Evolutionary conservation across 2,113 vertebrate species (phyloP), one percentile per base, ranked within the genome.

Genomic region (Oostethus manadensis): DNA sequence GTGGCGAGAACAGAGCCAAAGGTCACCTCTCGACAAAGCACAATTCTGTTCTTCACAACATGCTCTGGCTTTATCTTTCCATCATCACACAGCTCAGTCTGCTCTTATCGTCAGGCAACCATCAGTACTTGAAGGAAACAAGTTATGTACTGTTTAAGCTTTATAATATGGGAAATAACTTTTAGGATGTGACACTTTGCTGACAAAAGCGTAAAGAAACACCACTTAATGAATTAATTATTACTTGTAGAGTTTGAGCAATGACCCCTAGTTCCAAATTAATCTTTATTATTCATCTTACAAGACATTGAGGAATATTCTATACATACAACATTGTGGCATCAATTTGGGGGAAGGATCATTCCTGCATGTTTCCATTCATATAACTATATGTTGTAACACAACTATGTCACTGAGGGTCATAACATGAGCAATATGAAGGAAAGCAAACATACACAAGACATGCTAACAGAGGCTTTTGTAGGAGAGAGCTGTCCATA

Each of bases 1-100:
- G 63, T 64, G 60, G 70, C 23, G 56, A 66, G 68, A 51, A 20
- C 23, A 43, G 60, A 60, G 56, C 69, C 62, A 77, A 68, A 56
- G 64, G 72, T 55, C 69, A 73, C 65, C 58, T 61, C 62, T 42
- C 14, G 17, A 69, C 71, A 83, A 76, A 65, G 57, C 43, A 50
- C 46, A 5, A 20, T 54, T 77, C 64, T 66, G 59, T 64, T 60
- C 50, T 23, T 55, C 43, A 38, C 54, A 66, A 26, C 60, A 62
- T 6, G 11, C 46, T 58, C 49, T 42, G 48, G 46, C 17, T 58
- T 49, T 44, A 40, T 55, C 53, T 17, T 33, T 33, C 29, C 53
- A 40, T 38, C 33, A 21, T 40, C 6, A 40, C n/a, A 55, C 53
- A 55, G 33, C 53, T 40, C 33, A 21, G 33, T 33, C 20, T 15